A percentile compares a stretch with the other conserved stretches of the same genome.
Evolutionary conservation across 2,888 invertebrate species (phyloP).

Genomic region (Pinctada fucata): DNA sequence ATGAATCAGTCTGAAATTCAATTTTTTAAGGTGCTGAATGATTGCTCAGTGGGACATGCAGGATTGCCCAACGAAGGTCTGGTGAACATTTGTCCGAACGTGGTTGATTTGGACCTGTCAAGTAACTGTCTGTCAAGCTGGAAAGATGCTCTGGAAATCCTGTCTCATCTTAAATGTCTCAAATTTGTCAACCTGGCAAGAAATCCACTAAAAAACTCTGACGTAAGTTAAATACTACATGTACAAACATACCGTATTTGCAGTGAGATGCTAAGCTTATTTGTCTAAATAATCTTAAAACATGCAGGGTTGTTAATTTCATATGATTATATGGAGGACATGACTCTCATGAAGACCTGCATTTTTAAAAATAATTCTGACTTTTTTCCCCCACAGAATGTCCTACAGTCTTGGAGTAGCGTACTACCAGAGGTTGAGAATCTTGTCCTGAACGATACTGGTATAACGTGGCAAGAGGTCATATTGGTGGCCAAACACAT

Average conservation of each 20-base stretch:
- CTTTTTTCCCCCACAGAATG: slow-evolving; percentile 75
- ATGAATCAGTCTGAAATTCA: too few species aligned
- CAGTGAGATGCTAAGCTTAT: too few species aligned
- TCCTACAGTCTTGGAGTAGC: slow-evolving; percentile 77
- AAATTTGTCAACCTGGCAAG: slow-evolving; percentile 81
- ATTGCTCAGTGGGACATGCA: slow-evolving; percentile 53
- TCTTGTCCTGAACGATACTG: slow-evolving; percentile 83
- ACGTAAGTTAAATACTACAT: too few species aligned
- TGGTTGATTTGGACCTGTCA: slow-evolving; percentile 86
- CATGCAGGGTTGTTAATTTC: too few species aligned
- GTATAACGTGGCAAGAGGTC: slow-evolving; percentile 86
- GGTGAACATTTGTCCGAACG: slow-evolving; percentile 79
- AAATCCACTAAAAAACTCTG: slow-evolving; percentile 81
- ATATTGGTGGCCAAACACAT: slow-evolving; percentile 51
- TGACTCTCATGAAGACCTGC: too few species aligned
- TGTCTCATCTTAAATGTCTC: slow-evolving; percentile 82
- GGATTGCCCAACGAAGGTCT: slow-evolving; percentile 60
- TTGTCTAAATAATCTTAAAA: too few species aligned
- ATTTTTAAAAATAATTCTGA: too few species aligned
- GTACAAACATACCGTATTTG: too few species aligned
- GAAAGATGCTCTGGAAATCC: slow-evolving; percentile 84
- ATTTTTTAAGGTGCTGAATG: slow-evolving; percentile 55
- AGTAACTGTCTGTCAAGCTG: slow-evolving; percentile 86
- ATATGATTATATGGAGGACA: too few species aligned
- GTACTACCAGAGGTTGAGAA: slow-evolving; percentile 82